Percentiles rank a stretch among this genome's conserved stretches.
phyloP scores from a whole-genome alignment of 2,113 vertebrate genomes.

The Xyliphius kryptos region DNA sequence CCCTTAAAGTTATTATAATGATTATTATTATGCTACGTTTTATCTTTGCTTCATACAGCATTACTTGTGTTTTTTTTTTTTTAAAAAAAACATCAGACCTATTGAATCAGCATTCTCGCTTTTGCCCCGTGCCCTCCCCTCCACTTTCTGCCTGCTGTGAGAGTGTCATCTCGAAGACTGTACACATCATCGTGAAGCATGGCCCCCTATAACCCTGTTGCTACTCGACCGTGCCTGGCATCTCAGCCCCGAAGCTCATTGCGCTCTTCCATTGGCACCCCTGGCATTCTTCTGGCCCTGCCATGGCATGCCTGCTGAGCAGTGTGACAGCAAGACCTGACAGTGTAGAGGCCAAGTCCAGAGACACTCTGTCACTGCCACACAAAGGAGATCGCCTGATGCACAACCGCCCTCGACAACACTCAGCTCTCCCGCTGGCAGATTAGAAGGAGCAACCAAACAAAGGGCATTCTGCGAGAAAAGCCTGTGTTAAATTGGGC shows the following conservation, averaged over 20 bases:
- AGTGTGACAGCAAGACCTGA: constrained; percentile 68
- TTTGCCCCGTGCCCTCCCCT: not conserved
- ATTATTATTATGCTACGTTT: no score
- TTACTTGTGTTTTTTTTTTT: constrained; percentile 5
- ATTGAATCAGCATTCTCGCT: not conserved
- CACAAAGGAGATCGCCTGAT: constrained; percentile 54
- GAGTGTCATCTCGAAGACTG: constrained; percentile 30
- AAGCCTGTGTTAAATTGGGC: constrained; percentile 69
- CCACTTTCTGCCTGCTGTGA: constrained; percentile 16
- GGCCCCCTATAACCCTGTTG: constrained; percentile 47
- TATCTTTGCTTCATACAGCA: no score
- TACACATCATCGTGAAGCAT: constrained; percentile 26
- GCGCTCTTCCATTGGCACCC: constrained; percentile 54
- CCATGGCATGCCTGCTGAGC: constrained; percentile 58
- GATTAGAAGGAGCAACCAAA: constrained; percentile 52
- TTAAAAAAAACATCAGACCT: constrained; percentile 16
- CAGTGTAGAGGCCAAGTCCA: constrained; percentile 63
- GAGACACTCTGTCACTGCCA: constrained; percentile 58
- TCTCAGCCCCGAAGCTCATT: constrained; percentile 48
- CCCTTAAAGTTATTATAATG: no score
- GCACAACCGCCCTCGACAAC: constrained; percentile 50
- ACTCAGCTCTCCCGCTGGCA: constrained; percentile 49
- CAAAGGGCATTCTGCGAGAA: constrained; percentile 57
- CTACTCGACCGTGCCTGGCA: constrained; percentile 64
- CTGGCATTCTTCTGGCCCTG: constrained; percentile 53